Conservation (phyloP, 2,797 vertebrate genomes). For the Scolopax bukidnonensis region DNA sequence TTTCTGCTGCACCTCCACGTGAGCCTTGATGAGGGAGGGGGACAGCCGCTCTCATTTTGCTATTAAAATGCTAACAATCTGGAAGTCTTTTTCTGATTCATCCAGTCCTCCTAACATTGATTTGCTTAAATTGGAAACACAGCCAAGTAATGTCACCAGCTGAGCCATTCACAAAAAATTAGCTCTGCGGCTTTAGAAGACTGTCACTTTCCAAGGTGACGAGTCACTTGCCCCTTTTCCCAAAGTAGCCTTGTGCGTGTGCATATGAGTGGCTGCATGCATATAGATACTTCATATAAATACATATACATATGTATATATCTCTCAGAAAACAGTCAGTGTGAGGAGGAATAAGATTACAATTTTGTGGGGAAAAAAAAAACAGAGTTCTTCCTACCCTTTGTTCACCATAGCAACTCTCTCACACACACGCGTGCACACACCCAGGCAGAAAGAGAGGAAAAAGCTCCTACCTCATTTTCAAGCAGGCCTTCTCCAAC, state of each 20-base stretch:
- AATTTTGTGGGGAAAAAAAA: not conserved
- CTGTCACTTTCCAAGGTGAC: not conserved
- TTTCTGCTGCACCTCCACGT: not conserved
- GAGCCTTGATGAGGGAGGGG: not conserved
- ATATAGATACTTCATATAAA: not conserved
- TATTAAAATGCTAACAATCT: constrained; percentile 42
- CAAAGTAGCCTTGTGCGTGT: not conserved
- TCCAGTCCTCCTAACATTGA: constrained; percentile 28
- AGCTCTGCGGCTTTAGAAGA: not conserved
- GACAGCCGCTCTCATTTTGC: not conserved
- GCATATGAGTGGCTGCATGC: not conserved
- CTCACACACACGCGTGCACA: not conserved
- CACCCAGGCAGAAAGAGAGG: not conserved
- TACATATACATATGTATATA: not conserved
- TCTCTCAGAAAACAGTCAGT: not conserved
- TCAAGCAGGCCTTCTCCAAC: constrained; percentile 2
- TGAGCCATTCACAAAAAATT: constrained; percentile 35
- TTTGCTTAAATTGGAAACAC: constrained; percentile 41
- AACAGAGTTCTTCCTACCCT: not conserved
- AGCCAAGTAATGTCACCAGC: constrained; percentile 11
- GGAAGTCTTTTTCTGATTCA: constrained; percentile 1
- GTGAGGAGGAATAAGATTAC: constrained; percentile 21
- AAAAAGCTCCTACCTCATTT: constrained; percentile 2
- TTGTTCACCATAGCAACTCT: constrained; percentile 52
- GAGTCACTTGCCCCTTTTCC: not conserved